A percentile compares a stretch with the other conserved stretches of the same genome.
phyloP scores from a whole-genome alignment of 2,888 invertebrate genomes.

The Herminia tarsipennalis region DNA sequence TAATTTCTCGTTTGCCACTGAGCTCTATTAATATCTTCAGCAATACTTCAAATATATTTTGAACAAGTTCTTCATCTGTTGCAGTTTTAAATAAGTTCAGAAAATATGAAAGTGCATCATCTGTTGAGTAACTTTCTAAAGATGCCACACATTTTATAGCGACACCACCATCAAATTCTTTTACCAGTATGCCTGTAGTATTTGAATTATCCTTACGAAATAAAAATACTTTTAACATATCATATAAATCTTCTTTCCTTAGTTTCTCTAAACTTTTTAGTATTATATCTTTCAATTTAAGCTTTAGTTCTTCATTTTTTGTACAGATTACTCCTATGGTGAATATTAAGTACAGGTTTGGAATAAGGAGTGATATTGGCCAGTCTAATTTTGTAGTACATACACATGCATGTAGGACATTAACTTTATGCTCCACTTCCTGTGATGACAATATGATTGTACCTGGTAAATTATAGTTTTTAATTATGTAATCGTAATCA shows the following conservation, averaged over 20 bases:
- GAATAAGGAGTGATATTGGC: conserved; percentile 62
- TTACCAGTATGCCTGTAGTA: conserved; percentile 45
- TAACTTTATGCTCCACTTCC: conserved; percentile 69
- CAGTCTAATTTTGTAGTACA: conserved; percentile 59
- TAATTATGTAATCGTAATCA: conserved; percentile 50
- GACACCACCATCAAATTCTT: conserved; percentile 73
- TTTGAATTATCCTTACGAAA: conserved; percentile 51
- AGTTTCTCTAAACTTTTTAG: conserved; percentile 63
- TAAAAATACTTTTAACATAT: conserved; percentile 51
- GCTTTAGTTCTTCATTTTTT: conserved; percentile 58
- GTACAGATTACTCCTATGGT: conserved; percentile 66
- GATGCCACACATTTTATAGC: conserved; percentile 57
- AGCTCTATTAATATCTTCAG: conserved; percentile 62
- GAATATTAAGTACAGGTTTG: conserved; percentile 76
- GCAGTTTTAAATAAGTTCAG: conserved; percentile 59
- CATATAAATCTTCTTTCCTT: conserved; percentile 45
- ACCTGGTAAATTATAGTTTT: conserved; percentile 57
- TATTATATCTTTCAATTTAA: conserved; percentile 67
- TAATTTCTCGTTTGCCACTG: conserved; percentile 50
- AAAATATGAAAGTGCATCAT: conserved; percentile 61
- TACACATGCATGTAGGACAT: conserved; percentile 67
- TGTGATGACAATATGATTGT: conserved; percentile 66
- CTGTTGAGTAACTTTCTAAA: conserved; percentile 41
- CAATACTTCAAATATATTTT: conserved; percentile 61
- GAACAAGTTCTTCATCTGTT: conserved; percentile 48